Evolutionary conservation across 1,140 invertebrate genomes (phyloP).

Genomic region (Campodea augens): DNA sequence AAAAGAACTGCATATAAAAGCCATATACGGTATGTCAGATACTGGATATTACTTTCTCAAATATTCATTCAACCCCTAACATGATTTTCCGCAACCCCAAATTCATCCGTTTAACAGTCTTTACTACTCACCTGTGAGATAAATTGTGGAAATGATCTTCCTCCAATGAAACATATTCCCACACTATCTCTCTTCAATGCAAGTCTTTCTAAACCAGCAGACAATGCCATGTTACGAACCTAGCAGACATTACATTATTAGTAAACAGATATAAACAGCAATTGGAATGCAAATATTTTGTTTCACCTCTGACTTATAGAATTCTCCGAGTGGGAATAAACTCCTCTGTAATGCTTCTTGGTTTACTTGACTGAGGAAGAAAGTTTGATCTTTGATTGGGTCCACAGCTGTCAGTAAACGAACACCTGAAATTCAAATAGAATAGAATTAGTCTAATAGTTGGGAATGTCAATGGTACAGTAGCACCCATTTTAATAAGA

Average conservation of each 20-base stretch:
- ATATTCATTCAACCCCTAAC: too few species aligned
- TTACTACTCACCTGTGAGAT: constrained; percentile 42
- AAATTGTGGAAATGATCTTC: constrained; percentile 49
- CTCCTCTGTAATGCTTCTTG: constrained; percentile 53
- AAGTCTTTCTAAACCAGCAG: constrained; percentile 47
- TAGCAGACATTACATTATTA: too few species aligned
- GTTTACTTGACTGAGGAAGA: constrained; percentile 73
- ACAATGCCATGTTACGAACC: constrained; percentile 56
- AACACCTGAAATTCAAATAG: constrained; percentile 32
- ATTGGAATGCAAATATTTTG: too few species aligned
- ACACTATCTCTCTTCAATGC: constrained; percentile 78
- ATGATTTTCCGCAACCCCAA: too few species aligned
- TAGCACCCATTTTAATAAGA: not conserved
- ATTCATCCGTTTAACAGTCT: not conserved
- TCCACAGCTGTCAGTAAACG: constrained; percentile 53
- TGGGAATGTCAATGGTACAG: not conserved
- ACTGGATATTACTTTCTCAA: too few species aligned
- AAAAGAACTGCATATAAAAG: too few species aligned
- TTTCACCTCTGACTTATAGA: constrained; percentile 59
- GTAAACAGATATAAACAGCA: too few species aligned
- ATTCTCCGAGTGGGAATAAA: constrained; percentile 76
- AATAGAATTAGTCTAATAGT: constrained; percentile 6
- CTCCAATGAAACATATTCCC: constrained; percentile 93
- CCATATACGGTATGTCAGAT: too few species aligned
- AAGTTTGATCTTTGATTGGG: constrained; percentile 79